Conservation (phyloP, 2,888 invertebrate genomes). For the Orthosia incerta region DNA sequence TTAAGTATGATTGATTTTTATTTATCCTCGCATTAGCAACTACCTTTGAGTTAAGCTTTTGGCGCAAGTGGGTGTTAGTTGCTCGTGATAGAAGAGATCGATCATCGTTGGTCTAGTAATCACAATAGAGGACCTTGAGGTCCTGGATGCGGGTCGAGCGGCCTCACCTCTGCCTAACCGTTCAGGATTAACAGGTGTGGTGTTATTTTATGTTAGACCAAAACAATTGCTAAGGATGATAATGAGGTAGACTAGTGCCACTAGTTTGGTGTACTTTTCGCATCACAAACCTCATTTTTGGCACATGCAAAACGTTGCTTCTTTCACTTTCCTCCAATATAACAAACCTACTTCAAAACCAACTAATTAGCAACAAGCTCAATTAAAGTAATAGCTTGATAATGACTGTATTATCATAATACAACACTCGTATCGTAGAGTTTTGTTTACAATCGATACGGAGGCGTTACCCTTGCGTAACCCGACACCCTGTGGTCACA, state of each 20-base stretch:
- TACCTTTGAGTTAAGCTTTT: too few relatives aligned
- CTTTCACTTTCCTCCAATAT: neutral
- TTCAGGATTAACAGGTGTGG: neutral
- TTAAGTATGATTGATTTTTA: too few relatives aligned
- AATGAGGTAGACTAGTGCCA: neutral
- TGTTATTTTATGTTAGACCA: neutral
- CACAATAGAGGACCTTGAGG: too few relatives aligned
- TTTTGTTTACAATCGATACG: constrained; percentile 64
- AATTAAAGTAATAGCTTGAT: constrained; percentile 17
- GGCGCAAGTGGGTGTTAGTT: too few relatives aligned
- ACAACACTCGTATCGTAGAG: constrained; percentile 28
- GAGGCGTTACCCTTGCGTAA: constrained; percentile 62
- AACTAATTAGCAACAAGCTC: constrained; percentile 11
- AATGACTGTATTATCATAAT: constrained; percentile 47
- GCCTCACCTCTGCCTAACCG: neutral
- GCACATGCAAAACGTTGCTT: neutral
- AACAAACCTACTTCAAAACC: neutral
- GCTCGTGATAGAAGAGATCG: too few relatives aligned
- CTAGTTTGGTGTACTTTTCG: too few relatives aligned
- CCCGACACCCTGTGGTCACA: constrained; percentile 63
- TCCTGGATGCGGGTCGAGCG: too few relatives aligned
- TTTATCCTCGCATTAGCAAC: too few relatives aligned
- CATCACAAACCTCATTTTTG: neutral
- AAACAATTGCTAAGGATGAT: neutral
- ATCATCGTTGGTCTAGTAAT: too few relatives aligned